Evolutionary conservation across 1,140 invertebrate genomes (phyloP), one percentile per base, ranked within the genome.

Genomic region (Drosophila parabipectinata): DNA sequence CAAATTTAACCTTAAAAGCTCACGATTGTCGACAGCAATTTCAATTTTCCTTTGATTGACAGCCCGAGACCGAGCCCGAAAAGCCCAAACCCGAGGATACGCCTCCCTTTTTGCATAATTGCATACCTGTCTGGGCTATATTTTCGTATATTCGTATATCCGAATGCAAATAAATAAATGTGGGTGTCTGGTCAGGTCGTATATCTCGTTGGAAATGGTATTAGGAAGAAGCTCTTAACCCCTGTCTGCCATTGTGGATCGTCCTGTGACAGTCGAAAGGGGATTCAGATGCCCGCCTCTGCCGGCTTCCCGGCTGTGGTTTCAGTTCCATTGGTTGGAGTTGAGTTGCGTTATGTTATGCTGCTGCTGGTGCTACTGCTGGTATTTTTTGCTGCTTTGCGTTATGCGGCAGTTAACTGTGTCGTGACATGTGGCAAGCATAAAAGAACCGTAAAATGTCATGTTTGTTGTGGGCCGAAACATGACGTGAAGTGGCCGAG

Each of bases 401-500:
- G 67, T 69, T 77, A 59, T 85, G 63, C 60, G 83, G 69, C 71
- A 87, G 82, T 85, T 85, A 87, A 82, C 78, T 87, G 79, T 85
- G 78, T 80, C 78, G 64, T 88, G 82, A 82, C 82, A 87, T 87
- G 82, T 87, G 82, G 82, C 83, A 79, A 87, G 82, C 82, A 87
- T 87, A 87, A 87, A 87, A 87, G 83, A 87, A 88, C 82, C 83
- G 72, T 87, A 88, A 85, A 87, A 87, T 82, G 82, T 82, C 78
- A 87, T 88, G 82, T 87, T 87, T 88, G 83, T 79, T 82, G 83
- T 75, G 71, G 83, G 72, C 83, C 79, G 71, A 88, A 37, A 87
- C 82, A 87, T 87, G 82, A 87, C 82, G 74, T 82, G 71, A 66
- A 88, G 82, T 87, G 83, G 78, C 54, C 64, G 64, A 69, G 53